Base-by-base conservation (phyloP, 2,113 vertebrate genomes). In the Haemorhous mexicanus region DNA sequence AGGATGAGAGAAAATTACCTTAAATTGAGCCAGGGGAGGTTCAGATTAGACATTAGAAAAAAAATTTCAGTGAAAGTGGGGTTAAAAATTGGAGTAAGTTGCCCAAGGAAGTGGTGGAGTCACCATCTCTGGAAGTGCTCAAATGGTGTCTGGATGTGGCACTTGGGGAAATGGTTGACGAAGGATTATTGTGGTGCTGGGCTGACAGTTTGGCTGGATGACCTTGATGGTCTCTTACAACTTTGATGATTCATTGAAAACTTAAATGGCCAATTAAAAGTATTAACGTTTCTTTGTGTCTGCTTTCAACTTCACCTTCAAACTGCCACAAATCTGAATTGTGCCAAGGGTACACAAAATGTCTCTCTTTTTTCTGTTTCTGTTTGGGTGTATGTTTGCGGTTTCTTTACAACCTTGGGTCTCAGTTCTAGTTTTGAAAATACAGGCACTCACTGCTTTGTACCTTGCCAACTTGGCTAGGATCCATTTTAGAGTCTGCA, bases 321-420 rank as follows among this genome's bases (percentile, higher is more conserved):
- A 85, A 79, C 13, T 79, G n/a, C 12, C 52, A 73, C 37, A 84
- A 95, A 92, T 69, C 18, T 67, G 69, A 35, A 66, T 6, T 44
- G 37, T 58, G 27, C 49, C 32, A n/a, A 73, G 23, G 8, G 21
- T 76, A 74, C 2, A 8, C 21, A 87, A 76, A 82, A 62, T 13
- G 6, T 33, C n/a, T 63, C 27, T 59, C 23, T 30, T 53, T 74
- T 64, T 76, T 26, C 46, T 58, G 13, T 74, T 93, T 78, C 78
- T 87, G 9, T 18, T 69, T 58, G 58, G 18, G 23, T 77, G 16
- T 50, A 59, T 43, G 55, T 58, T 87, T 94, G 44, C 12, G 7
- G 55, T 70, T 79, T 94, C 89, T 91, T 75, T 74, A 85, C 87
- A 95, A 68, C 52, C 67, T 77, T 37, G 23, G 33, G 74, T 87